Conservation (phyloP, 2,888 invertebrate genomes). For the Oasisia sp. region DNA sequence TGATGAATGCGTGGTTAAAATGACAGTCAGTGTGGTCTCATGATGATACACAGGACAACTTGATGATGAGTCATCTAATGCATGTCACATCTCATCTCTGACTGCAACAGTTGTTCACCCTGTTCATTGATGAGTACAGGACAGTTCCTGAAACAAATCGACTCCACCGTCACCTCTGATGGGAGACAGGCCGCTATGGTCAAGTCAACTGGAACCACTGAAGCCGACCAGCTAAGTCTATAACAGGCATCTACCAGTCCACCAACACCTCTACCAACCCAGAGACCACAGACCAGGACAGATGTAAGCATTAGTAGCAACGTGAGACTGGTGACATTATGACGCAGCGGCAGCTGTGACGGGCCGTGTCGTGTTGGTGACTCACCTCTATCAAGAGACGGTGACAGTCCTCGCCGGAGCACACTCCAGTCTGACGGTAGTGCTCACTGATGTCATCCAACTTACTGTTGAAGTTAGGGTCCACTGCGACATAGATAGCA, state of each 20-base stretch:
- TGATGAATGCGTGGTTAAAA: too few relatives aligned
- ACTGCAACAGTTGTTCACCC: too few relatives aligned
- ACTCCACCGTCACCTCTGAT: too few relatives aligned
- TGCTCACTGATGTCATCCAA: slow-evolving; percentile 41
- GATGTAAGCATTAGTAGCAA: slow-evolving; percentile 12
- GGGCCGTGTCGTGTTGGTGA: not conserved
- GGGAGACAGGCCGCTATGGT: too few relatives aligned
- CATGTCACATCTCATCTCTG: too few relatives aligned
- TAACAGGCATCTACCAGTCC: not conserved
- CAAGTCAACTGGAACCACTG: too few relatives aligned
- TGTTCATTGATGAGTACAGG: too few relatives aligned
- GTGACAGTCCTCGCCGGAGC: slow-evolving; percentile 59
- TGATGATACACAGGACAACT: too few relatives aligned
- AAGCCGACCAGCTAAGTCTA: not conserved
- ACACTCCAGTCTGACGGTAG: slow-evolving; percentile 52
- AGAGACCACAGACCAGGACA: not conserved
- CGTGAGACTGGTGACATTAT: not conserved
- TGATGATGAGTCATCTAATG: too few relatives aligned
- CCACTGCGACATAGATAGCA: slow-evolving; percentile 20
- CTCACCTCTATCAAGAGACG: slow-evolving; percentile 58
- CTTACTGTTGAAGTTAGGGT: slow-evolving; percentile 30
- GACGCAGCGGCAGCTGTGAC: not conserved
- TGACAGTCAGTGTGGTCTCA: too few relatives aligned
- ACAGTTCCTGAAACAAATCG: too few relatives aligned
- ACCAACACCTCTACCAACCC: not conserved